Evolutionary conservation across 2,797 vertebrate species (phyloP), one percentile per base, ranked within the genome.

Genomic region (Acomys russatus): DNA sequence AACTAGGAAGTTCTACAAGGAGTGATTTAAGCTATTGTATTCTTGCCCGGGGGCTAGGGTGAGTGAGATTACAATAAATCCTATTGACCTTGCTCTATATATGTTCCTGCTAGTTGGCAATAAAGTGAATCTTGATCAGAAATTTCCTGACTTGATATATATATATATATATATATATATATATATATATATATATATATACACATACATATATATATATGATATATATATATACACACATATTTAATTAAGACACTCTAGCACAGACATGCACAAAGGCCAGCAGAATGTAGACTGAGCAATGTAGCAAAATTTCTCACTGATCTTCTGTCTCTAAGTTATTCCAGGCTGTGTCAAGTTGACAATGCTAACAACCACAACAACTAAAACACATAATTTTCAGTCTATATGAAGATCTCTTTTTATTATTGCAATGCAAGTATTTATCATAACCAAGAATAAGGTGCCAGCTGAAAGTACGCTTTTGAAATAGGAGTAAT

Each of bases 261-360:
- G 0, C 33, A 23, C 30, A 51, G 64, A n/a, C 12, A n/a, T 9
- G 20, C 0, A 3, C 44, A 25, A 7, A 54, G 83, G 10, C 3
- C 83, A 86, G 49, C 6, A 68, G n/a, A n/a, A 54, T 66, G 63
- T 22, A 68, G 18, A n/a, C 28, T 59, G 14, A 59, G 56, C 12
- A 59, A 59, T 59, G 56, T 59, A 59, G 56, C 56, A 59, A 59
- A 44, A n/a, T 70, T 11, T 54, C 10, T 68, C 10, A 85, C 30
- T 23, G 18, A 85, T 17, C 33, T 30, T 44, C 38, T 84, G 9
- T 33, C n/a, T 3, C 5, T 18, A 33, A 17, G 2, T 85, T 49
- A 85, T 23, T 85, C 22, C n/a, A 70, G 20, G 0, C n/a, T n/a
- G 18, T 70, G 5, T 70, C 44, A 70, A 23, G 18, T 23, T 86